These are phyloP conservation scores for Gadopsis marmoratus DNA, from an alignment of 2,797 vertebrate species.

Conservation along the genomic window DNA sequence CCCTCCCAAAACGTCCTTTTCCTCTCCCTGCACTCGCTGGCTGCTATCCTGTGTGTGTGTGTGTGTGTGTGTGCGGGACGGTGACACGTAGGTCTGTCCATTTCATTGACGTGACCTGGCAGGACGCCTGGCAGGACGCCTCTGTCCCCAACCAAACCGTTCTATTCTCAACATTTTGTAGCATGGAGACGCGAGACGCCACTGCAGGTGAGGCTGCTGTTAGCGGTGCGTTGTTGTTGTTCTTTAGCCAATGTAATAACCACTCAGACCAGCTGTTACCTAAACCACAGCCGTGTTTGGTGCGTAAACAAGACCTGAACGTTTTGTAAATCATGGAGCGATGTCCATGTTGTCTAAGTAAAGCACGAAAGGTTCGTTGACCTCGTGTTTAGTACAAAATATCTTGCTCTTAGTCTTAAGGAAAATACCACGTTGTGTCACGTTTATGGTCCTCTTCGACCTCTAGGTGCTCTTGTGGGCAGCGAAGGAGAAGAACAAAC, in stretches of 20 bases:
- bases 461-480: slow-evolving; percentile 66
- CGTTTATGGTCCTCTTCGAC: background rate
- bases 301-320: background rate
- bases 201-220: slow-evolving; percentile 75
- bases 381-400: background rate
- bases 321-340: background rate
- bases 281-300: background rate
- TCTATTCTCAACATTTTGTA: background rate
- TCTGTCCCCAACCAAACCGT: background rate
- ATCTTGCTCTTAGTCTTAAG: background rate
- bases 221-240: slow-evolving; percentile 29
- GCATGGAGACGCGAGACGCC: slow-evolving; percentile 79
- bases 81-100: slow-evolving; percentile 81
- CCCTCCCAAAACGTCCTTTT: slow-evolving; percentile 9
- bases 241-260: slow-evolving; percentile 20
- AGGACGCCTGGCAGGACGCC: slow-evolving; percentile 50
- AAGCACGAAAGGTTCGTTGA: background rate
- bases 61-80: slow-evolving; percentile 12
- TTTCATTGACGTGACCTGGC: slow-evolving; percentile 26
- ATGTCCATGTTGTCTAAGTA: background rate
- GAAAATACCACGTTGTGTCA: background rate
- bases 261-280: background rate
- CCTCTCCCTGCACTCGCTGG: background rate
- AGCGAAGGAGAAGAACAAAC: slow-evolving; percentile 56
- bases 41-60: background rate